A percentile compares a stretch with the other conserved stretches of the same genome.
Conservation (phyloP, 1,140 invertebrate genomes). For the Drosophila miranda region DNA sequence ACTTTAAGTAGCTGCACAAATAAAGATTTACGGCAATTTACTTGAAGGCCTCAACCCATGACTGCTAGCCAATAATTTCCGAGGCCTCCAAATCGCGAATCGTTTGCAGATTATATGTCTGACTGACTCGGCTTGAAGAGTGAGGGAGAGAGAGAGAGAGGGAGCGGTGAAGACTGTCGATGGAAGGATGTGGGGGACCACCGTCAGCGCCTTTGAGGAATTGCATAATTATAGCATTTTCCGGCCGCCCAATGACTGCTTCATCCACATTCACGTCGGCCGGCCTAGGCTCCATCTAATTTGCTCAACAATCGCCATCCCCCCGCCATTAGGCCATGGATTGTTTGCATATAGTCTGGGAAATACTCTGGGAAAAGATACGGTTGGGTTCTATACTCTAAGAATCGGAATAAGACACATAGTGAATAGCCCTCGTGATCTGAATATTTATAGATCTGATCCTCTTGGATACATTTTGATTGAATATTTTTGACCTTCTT, state of each 20-base stretch:
- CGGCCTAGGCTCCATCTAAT: slow-evolving; percentile 55
- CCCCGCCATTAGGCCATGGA: slow-evolving; percentile 27
- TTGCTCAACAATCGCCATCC: slow-evolving; percentile 54
- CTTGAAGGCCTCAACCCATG: slow-evolving; percentile 62
- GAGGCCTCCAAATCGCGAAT: slow-evolving; percentile 55
- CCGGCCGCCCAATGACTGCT: slow-evolving; percentile 38
- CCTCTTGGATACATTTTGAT: neutral
- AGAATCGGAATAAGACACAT: neutral
- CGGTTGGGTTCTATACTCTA: too few species aligned
- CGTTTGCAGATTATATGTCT: slow-evolving; percentile 66
- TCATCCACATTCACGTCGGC: slow-evolving; percentile 48
- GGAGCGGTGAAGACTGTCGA: slow-evolving; percentile 2
- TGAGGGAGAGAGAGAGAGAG: neutral
- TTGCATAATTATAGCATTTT: slow-evolving; percentile 81
- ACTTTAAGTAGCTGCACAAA: slow-evolving; percentile 79
- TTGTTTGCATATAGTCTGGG: slow-evolving; percentile 43
- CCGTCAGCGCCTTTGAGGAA: slow-evolving; percentile 81
- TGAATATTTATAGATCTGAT: too few species aligned
- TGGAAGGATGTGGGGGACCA: slow-evolving; percentile 45
- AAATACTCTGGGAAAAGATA: slow-evolving; percentile 8
- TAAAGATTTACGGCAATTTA: slow-evolving; percentile 79
- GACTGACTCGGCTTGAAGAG: neutral
- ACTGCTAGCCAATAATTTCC: slow-evolving; percentile 73
- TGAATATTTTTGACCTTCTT: neutral
- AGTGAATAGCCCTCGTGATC: too few species aligned